A percentile compares a stretch with the other conserved stretches of the same genome.
Evolutionary conservation across 1,140 invertebrate genomes (phyloP).

Genomic region (Hermetia illucens): DNA sequence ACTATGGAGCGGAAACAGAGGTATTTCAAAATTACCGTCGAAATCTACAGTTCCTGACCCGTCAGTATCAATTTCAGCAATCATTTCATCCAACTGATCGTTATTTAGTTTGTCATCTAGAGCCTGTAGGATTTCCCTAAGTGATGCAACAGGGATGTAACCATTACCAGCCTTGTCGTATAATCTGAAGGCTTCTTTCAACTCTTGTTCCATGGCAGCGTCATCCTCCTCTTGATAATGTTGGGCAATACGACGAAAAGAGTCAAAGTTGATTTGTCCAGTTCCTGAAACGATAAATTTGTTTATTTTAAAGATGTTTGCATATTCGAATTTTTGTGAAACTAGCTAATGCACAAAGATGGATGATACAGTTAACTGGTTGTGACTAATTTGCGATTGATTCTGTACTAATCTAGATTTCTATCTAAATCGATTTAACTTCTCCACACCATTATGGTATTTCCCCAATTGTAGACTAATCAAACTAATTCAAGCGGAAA

Average conservation of each 20-base stretch:
- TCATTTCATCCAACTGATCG: slow-evolving; percentile 72
- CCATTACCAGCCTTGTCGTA: slow-evolving; percentile 68
- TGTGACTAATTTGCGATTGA: no score
- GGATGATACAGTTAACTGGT: no score
- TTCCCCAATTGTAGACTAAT: no score
- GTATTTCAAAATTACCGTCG: slow-evolving; percentile 59
- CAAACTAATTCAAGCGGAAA: no score
- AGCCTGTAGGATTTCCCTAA: slow-evolving; percentile 61
- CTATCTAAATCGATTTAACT: no score
- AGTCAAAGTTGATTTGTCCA: slow-evolving; percentile 49
- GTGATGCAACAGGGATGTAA: slow-evolving; percentile 65
- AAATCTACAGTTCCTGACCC: slow-evolving; percentile 73
- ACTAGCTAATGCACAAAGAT: no score
- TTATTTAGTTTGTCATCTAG: slow-evolving; percentile 67
- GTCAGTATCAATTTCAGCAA: slow-evolving; percentile 69
- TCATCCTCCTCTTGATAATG: slow-evolving; percentile 62
- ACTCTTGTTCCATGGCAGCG: slow-evolving; percentile 60
- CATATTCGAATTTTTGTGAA: no score
- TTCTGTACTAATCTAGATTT: no score
- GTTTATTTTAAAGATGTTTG: slow-evolving; percentile 1
- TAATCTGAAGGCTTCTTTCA: slow-evolving; percentile 59
- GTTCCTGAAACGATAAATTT: slow-evolving; percentile 33
- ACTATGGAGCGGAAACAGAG: neutral
- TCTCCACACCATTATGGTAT: no score
- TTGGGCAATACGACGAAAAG: slow-evolving; percentile 50